A percentile compares a stretch with the other conserved stretches of the same genome.
phyloP scores from a whole-genome alignment of 2,113 vertebrate genomes.

The Nettapus auritus region DNA sequence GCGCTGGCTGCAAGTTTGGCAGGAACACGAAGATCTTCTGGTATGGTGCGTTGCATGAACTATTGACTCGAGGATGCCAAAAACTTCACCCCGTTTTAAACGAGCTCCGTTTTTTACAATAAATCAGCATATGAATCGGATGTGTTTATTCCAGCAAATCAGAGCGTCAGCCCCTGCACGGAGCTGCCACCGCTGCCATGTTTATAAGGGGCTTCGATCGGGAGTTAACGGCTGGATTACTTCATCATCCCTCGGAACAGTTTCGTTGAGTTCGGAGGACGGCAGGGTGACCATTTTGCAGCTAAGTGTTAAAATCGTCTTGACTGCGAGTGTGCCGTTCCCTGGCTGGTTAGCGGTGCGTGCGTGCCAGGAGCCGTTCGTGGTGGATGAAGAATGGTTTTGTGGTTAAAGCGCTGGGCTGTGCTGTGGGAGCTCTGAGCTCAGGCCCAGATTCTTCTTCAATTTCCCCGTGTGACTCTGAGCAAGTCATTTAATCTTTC shows the following conservation, averaged over 20 bases:
- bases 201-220: neutral
- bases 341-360: constrained; percentile 21
- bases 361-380: constrained; percentile 54
- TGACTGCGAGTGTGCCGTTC: constrained; percentile 47
- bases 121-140: constrained; percentile 16
- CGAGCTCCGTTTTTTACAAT: constrained; percentile 43
- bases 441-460: constrained; percentile 57
- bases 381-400: constrained; percentile 54
- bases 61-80: constrained; percentile 48
- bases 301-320: constrained; percentile 31
- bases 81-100: constrained; percentile 62
- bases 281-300: neutral
- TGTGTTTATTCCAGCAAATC: constrained; percentile 38
- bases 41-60: constrained; percentile 55
- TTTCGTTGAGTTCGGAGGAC: neutral
- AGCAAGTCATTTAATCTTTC: constrained; percentile 16
- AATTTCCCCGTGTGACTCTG: constrained; percentile 22
- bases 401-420: constrained; percentile 56
- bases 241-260: neutral
- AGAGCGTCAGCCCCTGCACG: neutral
- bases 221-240: constrained; percentile 8
- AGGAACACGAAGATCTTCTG: constrained; percentile 62
- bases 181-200: constrained; percentile 27
- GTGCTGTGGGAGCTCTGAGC: constrained; percentile 58
- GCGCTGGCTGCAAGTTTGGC: constrained; percentile 64